Evolutionary conservation across 2,888 invertebrate genomes (phyloP).

Genomic region (Stenodera caucasica): DNA sequence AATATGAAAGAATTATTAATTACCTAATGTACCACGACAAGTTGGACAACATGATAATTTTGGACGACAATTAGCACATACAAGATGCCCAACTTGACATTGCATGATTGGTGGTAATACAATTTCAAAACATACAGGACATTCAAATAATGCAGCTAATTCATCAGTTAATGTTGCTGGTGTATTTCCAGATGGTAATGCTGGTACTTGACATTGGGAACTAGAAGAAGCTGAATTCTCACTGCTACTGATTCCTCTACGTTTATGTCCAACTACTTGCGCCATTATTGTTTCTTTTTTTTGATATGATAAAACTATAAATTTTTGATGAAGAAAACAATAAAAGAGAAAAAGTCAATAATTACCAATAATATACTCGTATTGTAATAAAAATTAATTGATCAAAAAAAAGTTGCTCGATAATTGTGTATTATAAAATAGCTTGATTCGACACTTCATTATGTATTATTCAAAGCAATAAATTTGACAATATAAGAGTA

Average conservation of each 20-base stretch:
- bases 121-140: constrained; percentile 99
- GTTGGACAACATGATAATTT: constrained; percentile 98
- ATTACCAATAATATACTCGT: no score
- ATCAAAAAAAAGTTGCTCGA: no score
- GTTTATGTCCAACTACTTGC: constrained; percentile 47
- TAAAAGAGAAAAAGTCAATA: no score
- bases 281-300: constrained; percentile 34
- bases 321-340: no score
- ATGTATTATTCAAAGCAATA: no score
- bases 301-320: no score
- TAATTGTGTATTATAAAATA: no score
- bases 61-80: constrained; percentile 96
- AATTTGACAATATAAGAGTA: no score
- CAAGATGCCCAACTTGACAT: constrained; percentile 98
- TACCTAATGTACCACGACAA: constrained; percentile 91
- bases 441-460: no score
- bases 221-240: constrained; percentile 43
- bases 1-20: constrained; percentile 17
- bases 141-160: constrained; percentile 88
- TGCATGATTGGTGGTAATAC: constrained; percentile 98
- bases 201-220: constrained; percentile 43
- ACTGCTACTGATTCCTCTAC: constrained; percentile 44
- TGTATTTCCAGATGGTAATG: constrained; percentile 53
- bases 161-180: constrained; percentile 78
- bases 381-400: no score